Percentiles rank a stretch among this genome's conserved stretches.
phyloP scores from a whole-genome alignment of 53 echinoderm and acorn worm species.

The Hippasteria phrygiana region DNA sequence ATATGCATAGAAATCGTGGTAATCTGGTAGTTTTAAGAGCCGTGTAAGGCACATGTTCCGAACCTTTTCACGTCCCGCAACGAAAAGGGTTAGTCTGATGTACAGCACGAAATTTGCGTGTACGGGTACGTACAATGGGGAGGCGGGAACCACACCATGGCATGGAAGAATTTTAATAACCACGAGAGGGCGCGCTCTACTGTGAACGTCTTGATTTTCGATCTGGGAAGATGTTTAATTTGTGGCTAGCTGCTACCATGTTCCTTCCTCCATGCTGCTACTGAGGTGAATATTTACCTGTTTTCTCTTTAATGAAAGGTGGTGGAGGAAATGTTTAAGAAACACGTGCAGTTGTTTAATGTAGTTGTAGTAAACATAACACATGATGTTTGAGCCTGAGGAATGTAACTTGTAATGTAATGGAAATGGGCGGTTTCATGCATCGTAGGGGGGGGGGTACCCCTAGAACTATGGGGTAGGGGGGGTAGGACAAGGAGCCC shows the following conservation, averaged over 20 bases:
- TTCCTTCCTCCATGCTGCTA: too few species aligned
- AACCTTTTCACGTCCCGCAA: constrained; percentile 47
- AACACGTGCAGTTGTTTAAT: too few species aligned
- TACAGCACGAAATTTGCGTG: not conserved
- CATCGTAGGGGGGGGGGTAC: too few species aligned
- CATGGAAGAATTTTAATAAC: not conserved
- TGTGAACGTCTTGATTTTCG: not conserved
- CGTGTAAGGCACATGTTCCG: constrained; percentile 1
- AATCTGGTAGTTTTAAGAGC: not conserved
- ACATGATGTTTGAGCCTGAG: too few species aligned
- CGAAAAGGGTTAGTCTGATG: constrained; percentile 53
- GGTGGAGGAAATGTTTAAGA: too few species aligned
- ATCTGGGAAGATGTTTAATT: not conserved
- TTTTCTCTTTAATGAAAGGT: too few species aligned
- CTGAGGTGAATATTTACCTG: too few species aligned
- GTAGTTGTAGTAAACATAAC: too few species aligned
- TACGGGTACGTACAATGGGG: not conserved
- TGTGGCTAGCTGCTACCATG: not conserved
- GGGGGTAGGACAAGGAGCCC: too few species aligned
- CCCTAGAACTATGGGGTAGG: too few species aligned
- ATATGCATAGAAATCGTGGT: not conserved
- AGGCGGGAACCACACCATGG: constrained; percentile 26
- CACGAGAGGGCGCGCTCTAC: constrained; percentile 48
- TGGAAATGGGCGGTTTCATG: too few species aligned
- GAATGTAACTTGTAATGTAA: too few species aligned